These are phyloP conservation scores for fruit fly (Drosophila melanogaster) DNA, from an alignment of 1,140 invertebrate genomes.

Conservation along the genomic window DNA sequence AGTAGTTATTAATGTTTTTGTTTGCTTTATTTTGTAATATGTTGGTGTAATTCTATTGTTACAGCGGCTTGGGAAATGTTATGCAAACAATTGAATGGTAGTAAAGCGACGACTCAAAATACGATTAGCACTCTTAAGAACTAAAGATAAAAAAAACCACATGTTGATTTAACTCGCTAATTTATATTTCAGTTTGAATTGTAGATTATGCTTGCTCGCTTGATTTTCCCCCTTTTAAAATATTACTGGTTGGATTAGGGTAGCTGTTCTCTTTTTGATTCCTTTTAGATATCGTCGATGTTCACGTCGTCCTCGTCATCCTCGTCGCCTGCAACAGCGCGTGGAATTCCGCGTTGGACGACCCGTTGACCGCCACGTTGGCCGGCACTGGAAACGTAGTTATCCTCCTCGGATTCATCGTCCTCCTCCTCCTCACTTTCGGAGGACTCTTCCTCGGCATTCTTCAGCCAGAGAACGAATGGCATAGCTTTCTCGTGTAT, in stretches of 20 bases:
- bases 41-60: constrained; percentile 42
- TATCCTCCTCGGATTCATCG: constrained; percentile 88
- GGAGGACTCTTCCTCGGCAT: constrained; percentile 96
- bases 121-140: not conserved
- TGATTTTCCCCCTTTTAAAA: constrained; percentile 1
- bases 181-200: constrained; percentile 4
- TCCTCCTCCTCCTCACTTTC: constrained; percentile 86
- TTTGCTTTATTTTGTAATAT: constrained; percentile 24
- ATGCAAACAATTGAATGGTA: constrained; percentile 32
- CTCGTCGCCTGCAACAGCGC: constrained; percentile 86
- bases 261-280: not conserved
- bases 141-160: constrained; percentile 5
- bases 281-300: constrained; percentile 94
- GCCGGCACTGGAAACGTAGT: no score
- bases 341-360: no score
- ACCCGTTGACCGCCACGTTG: no score
- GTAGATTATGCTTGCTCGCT: constrained; percentile 7
- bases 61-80: constrained; percentile 34
- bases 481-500: constrained; percentile 96
- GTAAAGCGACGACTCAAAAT: constrained; percentile 32
- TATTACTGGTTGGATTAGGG: constrained; percentile 1
- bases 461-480: constrained; percentile 98
- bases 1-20: not conserved
- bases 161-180: constrained; percentile 3
- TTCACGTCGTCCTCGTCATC: constrained; percentile 91